phyloP scores from a whole-genome alignment of 2,797 vertebrate species.

The Acrocephalus scirpaceus region DNA sequence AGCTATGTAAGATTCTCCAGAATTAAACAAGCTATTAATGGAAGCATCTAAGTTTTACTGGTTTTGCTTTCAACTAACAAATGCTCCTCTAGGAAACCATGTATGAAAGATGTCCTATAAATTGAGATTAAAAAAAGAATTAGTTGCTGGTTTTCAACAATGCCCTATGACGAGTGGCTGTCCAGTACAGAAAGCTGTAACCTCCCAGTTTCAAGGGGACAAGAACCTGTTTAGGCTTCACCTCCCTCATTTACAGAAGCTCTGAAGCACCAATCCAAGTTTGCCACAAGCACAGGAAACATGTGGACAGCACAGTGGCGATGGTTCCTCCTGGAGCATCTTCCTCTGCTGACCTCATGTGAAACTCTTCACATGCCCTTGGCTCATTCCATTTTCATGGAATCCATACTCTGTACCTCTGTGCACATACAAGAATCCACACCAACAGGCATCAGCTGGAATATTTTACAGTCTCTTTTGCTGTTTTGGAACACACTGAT shows the following conservation, averaged over 20 bases:
- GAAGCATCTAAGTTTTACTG: background rate
- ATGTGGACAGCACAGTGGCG: background rate
- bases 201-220: background rate
- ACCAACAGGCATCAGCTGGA: background rate
- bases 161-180: background rate
- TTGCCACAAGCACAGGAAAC: fast-evolving
- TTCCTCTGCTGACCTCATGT: background rate
- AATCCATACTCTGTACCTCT: background rate
- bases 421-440: background rate
- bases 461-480: background rate
- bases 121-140: background rate
- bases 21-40: slow-evolving; percentile 6
- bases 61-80: background rate
- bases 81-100: background rate
- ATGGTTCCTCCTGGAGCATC: background rate
- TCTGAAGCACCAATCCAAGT: background rate
- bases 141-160: background rate
- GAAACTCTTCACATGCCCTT: fast-evolving
- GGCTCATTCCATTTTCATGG: background rate
- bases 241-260: background rate
- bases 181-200: background rate
- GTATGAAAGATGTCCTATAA: background rate
- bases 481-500: background rate
- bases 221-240: background rate
- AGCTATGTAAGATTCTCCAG: background rate